Evolutionary conservation across 2,113 vertebrate species (phyloP).

Genomic region (Vidua chalybeata): DNA sequence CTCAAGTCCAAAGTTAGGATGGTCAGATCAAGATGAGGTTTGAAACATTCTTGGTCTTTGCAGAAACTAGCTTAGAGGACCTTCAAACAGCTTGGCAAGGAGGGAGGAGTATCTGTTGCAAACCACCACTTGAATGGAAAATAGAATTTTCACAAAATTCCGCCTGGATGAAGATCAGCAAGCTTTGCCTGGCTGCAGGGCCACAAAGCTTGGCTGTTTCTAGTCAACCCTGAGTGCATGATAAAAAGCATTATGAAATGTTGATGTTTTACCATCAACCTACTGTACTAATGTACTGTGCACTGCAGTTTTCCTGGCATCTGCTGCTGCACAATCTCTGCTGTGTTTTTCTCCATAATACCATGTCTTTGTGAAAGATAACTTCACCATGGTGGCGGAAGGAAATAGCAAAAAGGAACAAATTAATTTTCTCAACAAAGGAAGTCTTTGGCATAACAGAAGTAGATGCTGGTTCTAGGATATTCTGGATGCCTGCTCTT

Average conservation of each 20-base stretch:
- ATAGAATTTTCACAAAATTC: neutral
- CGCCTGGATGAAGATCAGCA: neutral
- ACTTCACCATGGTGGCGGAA: neutral
- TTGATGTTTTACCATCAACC: neutral
- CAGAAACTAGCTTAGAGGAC: neutral
- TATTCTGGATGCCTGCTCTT: neutral
- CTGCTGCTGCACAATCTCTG: neutral
- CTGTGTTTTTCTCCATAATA: neutral
- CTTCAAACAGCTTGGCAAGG: neutral
- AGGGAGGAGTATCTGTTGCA: neutral
- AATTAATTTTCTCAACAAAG: neutral
- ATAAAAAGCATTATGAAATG: neutral
- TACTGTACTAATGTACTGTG: neutral
- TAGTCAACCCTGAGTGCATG: neutral
- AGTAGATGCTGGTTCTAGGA: neutral
- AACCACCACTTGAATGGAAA: neutral
- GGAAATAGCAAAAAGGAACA: neutral
- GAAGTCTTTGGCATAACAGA: neutral
- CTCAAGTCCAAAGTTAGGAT: neutral
- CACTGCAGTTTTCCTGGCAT: neutral
- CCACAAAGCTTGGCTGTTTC: neutral
- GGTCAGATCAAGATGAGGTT: neutral
- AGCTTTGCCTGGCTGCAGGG: neutral
- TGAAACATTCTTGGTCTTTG: neutral
- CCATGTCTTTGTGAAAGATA: neutral